Evolutionary conservation across 2,113 vertebrate genomes (phyloP), one percentile per base, ranked within the genome.

Genomic region (Corythornis madagascariensis): DNA sequence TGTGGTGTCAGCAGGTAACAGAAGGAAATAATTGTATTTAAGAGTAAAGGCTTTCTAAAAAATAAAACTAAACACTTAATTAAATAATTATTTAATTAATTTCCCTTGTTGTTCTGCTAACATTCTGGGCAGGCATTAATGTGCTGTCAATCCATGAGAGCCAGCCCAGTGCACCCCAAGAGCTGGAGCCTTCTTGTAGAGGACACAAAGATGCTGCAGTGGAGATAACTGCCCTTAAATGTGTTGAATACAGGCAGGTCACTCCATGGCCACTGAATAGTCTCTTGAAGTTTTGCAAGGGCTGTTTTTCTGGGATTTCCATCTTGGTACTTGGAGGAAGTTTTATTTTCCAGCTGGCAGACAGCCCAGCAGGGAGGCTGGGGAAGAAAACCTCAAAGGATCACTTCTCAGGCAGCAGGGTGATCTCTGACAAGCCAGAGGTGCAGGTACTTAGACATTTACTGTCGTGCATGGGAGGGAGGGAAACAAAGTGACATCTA

Each of bases 121-220:
- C 13, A 17, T 70, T 88, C 42, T 67, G 38, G 75, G 45, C 55
- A 48, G 55, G 16, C 26, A 29, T 17, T 50, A 29, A 63, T 26
- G 11, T 60, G 9, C 60, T 83, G 16, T 56, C 28, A 59, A 24
- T 29, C 50, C 24, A 5, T 56, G 63, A 52, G 40, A 92, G 21
- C 9, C 53, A 88, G 56, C 21, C 53, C 7, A 29, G 24, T 9
- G 9, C 0, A 0, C 14, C 21, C 31, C 13, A 48, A 40, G 55
- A 83, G 45, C 42, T 70, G 22, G 14, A 19, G 45, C 16, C 65
- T 47, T 29, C 31, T 53, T 69, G 20, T 33, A 48, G 28, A 81
- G 38, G 56, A 67, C 45, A 48, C 11, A 55, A 4, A 82, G 25
- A 13, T 0, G 0, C 35, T 66, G 57, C 48, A 74, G 33, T 35